These are phyloP conservation scores for Oithona nana DNA, from an alignment of 2,888 invertebrate genomes.

Conservation along the genomic window DNA sequence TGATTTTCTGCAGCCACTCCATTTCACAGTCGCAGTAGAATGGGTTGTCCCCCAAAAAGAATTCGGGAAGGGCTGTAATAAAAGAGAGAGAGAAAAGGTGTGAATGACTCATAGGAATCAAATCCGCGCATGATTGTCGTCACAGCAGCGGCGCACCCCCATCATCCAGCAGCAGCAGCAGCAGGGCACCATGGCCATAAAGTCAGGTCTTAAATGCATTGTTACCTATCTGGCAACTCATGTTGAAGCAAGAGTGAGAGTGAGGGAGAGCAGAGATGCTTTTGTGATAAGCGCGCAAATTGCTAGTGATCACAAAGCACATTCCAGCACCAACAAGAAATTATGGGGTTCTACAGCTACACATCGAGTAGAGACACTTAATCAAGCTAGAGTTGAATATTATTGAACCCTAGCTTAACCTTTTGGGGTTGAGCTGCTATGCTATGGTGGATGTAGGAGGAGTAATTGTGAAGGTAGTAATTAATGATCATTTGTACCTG, in stretches of 20 bases:
- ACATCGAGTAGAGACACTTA: background rate
- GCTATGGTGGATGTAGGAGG: too few species aligned
- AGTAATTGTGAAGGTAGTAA: background rate
- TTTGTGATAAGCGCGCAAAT: background rate
- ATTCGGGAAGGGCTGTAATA: conserved; percentile 48
- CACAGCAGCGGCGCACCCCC: background rate
- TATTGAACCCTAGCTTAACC: too few species aligned
- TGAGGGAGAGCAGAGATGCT: too few species aligned
- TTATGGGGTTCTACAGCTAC: background rate
- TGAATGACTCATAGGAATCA: background rate
- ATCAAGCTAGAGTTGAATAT: background rate
- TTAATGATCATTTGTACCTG: background rate
- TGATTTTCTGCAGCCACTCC: conserved; percentile 65
- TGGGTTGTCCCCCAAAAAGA: conserved; percentile 61
- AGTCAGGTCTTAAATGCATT: background rate
- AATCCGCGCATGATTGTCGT: background rate
- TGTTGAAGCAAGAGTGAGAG: background rate
- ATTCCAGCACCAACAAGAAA: background rate
- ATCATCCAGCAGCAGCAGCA: too few species aligned
- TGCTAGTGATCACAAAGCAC: background rate
- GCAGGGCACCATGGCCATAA: background rate
- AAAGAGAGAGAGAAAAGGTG: conserved; percentile 37
- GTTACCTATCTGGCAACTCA: background rate
- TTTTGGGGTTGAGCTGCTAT: too few species aligned
- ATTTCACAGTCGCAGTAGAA: conserved; percentile 66